Percentiles rank a stretch among this genome's conserved stretches.
Conservation (phyloP, 2,888 invertebrate genomes). For the Caenorhabditis sp. region DNA sequence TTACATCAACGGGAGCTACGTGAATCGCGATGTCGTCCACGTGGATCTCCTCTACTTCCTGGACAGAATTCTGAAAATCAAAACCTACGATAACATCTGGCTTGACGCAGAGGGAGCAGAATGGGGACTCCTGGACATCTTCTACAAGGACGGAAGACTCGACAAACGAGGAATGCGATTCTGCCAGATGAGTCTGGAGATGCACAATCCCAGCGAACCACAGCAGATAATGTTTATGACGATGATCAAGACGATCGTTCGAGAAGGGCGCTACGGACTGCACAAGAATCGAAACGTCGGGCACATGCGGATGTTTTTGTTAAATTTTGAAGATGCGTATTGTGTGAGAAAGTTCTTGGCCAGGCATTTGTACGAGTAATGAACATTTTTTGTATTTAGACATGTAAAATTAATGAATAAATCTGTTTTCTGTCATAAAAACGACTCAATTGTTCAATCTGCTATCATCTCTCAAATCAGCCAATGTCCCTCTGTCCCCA, state of each 20-base stretch:
- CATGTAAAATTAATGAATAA: too few species aligned
- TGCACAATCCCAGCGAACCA: background rate
- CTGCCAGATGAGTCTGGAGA: background rate
- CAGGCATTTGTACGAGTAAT: conserved; percentile 23
- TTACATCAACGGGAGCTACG: conserved; percentile 14
- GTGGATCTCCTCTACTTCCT: background rate
- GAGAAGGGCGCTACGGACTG: conserved; percentile 19
- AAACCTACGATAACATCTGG: background rate
- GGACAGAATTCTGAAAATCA: background rate
- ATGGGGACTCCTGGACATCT: background rate
- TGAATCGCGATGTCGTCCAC: too few species aligned
- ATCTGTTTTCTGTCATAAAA: too few species aligned
- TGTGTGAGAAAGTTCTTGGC: conserved; percentile 37
- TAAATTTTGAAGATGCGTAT: conserved; percentile 29
- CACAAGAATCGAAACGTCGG: conserved; percentile 12
- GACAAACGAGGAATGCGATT: background rate
- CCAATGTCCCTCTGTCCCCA: too few species aligned
- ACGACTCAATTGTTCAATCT: too few species aligned
- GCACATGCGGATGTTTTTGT: conserved; percentile 27
- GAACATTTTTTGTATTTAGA: too few species aligned
- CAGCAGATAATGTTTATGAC: conserved; percentile 12
- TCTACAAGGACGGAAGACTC: background rate
- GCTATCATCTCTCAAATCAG: too few species aligned
- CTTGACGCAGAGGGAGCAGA: background rate
- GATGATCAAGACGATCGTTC: conserved; percentile 7